phyloP scores from a whole-genome alignment of 2,888 invertebrate genomes.

The Drosophila subquinaria region DNA sequence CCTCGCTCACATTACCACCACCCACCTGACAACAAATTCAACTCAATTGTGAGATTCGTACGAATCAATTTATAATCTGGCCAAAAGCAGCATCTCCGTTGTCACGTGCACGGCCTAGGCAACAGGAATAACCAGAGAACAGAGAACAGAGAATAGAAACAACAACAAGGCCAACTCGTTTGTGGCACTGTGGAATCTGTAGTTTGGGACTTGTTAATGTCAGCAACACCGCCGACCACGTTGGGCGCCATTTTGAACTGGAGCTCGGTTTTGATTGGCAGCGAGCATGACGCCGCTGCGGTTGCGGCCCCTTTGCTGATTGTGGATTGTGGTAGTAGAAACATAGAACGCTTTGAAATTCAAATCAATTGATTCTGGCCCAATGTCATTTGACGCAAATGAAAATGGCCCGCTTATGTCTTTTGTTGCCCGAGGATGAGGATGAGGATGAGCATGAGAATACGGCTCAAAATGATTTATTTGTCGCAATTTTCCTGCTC shows the following conservation, averaged over 20 bases:
- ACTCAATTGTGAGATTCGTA: constrained; percentile 79
- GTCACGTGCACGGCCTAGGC: constrained; percentile 70
- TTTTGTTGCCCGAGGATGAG: constrained; percentile 69
- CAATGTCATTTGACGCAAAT: constrained; percentile 79
- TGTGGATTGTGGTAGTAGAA: constrained; percentile 20
- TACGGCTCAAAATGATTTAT: constrained; percentile 82
- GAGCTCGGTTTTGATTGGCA: constrained; percentile 68
- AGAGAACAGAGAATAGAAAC: constrained; percentile 22
- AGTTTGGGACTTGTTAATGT: constrained; percentile 78
- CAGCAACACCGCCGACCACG: constrained; percentile 52
- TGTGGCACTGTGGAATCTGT: constrained; percentile 42
- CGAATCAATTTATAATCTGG: constrained; percentile 82
- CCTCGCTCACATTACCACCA: constrained; percentile 8
- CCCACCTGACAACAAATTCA: constrained; percentile 68
- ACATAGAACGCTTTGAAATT: constrained; percentile 70
- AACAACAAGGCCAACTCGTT: constrained; percentile 33
- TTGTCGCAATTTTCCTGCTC: constrained; percentile 81
- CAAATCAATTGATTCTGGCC: constrained; percentile 79
- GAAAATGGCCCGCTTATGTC: constrained; percentile 80
- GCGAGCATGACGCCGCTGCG: constrained; percentile 64
- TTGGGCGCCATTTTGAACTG: constrained; percentile 72
- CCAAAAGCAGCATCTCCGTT: constrained; percentile 54
- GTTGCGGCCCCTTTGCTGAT: constrained; percentile 25
- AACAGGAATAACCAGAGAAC: constrained; percentile 38
- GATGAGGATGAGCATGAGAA: constrained; percentile 3